A percentile compares a stretch with the other conserved stretches of the same genome.
Conservation (phyloP, 2,113 vertebrate genomes). For the Trogon surrucura region DNA sequence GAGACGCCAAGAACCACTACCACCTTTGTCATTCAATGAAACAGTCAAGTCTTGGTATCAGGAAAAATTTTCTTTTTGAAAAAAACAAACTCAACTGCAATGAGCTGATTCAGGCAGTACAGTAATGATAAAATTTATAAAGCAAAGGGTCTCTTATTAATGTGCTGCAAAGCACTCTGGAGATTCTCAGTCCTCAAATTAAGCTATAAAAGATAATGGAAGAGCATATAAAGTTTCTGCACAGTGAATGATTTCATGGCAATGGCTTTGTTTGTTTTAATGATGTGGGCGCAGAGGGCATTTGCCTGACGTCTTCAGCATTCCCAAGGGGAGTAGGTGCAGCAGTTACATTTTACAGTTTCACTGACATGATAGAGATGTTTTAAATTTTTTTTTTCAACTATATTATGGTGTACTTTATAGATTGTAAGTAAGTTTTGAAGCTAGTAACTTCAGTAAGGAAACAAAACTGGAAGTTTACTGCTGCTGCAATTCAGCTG, state of each 20-base stretch:
- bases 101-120: neutral
- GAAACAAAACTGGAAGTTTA: neutral
- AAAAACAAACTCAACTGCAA: neutral
- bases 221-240: conserved; percentile 36
- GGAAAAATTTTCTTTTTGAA: neutral
- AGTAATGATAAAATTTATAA: conserved; percentile 41
- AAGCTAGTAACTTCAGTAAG: neutral
- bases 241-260: conserved; percentile 40
- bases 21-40: neutral
- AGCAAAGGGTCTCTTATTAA: conserved; percentile 14
- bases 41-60: neutral
- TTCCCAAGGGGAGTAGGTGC: neutral
- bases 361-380: neutral
- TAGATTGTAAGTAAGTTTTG: neutral
- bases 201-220: conserved; percentile 55
- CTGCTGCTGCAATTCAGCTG: neutral
- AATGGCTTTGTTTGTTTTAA: conserved; percentile 55
- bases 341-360: neutral
- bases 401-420: neutral
- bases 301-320: neutral
- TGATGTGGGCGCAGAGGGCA: conserved; percentile 30
- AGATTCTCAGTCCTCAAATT: conserved; percentile 26
- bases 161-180: conserved; percentile 27
- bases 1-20: neutral
- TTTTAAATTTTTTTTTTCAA: neutral